Evolutionary conservation across 2,113 vertebrate species (phyloP).

Genomic region (Pomatorhinus ruficollis): DNA sequence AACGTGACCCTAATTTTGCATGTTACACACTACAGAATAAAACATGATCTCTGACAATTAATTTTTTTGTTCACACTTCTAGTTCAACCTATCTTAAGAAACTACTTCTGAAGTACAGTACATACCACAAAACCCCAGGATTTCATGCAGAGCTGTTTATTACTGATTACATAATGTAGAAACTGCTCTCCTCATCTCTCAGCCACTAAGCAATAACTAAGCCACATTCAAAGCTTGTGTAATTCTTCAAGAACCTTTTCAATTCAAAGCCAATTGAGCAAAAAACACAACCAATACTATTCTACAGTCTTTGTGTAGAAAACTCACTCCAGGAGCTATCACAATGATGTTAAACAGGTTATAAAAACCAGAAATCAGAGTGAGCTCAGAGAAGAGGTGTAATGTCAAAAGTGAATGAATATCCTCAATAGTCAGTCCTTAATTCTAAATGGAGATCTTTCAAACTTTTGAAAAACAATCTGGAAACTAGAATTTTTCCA

Average conservation of each 20-base stretch:
- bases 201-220: neutral
- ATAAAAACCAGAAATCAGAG: neutral
- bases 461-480: neutral
- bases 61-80: neutral
- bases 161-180: neutral
- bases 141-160: neutral
- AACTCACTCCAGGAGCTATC: neutral
- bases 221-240: neutral
- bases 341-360: neutral
- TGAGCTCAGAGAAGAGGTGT: neutral
- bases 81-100: neutral
- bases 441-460: neutral
- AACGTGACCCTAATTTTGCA: neutral
- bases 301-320: neutral
- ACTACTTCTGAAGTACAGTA: neutral
- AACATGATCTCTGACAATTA: neutral
- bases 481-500: neutral
- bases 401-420: neutral
- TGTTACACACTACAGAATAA: neutral
- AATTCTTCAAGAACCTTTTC: neutral
- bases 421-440: neutral
- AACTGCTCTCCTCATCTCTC: accelerated
- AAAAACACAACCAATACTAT: neutral
- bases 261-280: neutral
- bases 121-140: accelerated